Base-by-base conservation (phyloP, 2,113 vertebrate species). In the Verasper variegatus region DNA sequence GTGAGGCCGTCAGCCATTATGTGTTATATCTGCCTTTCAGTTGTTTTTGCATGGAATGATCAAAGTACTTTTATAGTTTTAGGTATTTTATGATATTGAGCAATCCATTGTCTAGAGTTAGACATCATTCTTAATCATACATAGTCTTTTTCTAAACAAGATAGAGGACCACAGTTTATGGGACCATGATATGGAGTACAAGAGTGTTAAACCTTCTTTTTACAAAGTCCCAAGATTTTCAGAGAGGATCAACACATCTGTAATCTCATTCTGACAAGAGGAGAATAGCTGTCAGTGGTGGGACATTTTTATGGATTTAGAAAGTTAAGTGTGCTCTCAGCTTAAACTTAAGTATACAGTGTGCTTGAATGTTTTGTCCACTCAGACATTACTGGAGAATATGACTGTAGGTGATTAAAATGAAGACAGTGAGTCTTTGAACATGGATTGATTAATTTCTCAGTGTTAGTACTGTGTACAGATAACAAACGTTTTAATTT, bases 11-110 rank as follows among this genome's bases (percentile, higher is more conserved):
- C 0, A 37, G 73, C 73, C 68, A 10, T 75, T 88, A 31, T 61
- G 11, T 74, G 6, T 31, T 31, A 31, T 31, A 70, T 71, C 64
- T 76, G 80, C 69, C 76, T 84, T 86, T 82, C 7, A 60, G n/a
- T 51, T 51, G 15, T 51, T 42, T 88, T 57, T 90, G 91, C 88
- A 91, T 85, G 90, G 54, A 56, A 65, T 56, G 71, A 59, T 76
- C 59, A 26, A 67, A 65, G 27, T 81, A 52, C 40, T 63, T 65
- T 77, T 17, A 76, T 59, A 74, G 69, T 55, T 83, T 78, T 88
- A 9, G 27, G 11, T 79, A 59, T 79, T 70, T 72, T 63, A 57
- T 51, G 15, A 60, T 67, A 60, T 26, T 55, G 12, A 75, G 24
- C n/a, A 35, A 68, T 52, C 20, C 54, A 66, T 61, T 83, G 68